phyloP scores from a whole-genome alignment of 2,113 vertebrate genomes.

The Chaetops frenatus region DNA sequence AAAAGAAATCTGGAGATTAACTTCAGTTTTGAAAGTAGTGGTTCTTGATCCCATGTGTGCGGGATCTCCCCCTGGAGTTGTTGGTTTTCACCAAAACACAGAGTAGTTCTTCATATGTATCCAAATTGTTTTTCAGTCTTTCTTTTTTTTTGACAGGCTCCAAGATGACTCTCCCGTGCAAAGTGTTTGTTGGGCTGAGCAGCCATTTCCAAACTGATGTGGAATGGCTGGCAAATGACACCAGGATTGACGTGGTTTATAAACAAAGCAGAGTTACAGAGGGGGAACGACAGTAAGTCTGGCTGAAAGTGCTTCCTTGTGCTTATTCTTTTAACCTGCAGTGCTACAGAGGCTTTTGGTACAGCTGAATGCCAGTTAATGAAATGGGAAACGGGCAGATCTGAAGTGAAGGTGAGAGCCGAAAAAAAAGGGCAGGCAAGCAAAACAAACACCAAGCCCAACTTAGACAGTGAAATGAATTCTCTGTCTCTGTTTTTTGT shows the following conservation, averaged over 20 bases:
- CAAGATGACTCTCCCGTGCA: conserved; percentile 70
- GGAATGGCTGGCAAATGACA: conserved; percentile 72
- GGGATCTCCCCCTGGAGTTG: neutral
- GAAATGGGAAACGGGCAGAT: neutral
- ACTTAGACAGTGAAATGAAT: neutral
- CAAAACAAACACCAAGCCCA: rapidly evolving
- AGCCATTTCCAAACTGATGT: neutral
- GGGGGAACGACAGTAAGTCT: conserved; percentile 67
- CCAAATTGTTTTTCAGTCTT: neutral
- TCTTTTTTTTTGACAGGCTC: conserved; percentile 59
- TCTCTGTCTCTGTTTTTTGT: neutral
- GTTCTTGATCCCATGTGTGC: neutral
- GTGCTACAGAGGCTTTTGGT: neutral
- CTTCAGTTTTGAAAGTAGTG: neutral
- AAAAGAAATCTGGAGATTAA: neutral
- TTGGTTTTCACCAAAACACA: neutral
- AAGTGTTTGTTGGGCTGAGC: conserved; percentile 68
- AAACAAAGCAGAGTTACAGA: conserved; percentile 53
- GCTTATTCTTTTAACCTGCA: neutral
- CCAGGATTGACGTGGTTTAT: conserved; percentile 3
- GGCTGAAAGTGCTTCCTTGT: neutral
- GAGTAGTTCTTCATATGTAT: neutral
- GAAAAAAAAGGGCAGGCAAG: neutral
- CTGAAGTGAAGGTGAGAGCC: neutral
- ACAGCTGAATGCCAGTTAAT: neutral